Conservation (phyloP, 2,888 invertebrate species). For the Serrognathus titanus region DNA sequence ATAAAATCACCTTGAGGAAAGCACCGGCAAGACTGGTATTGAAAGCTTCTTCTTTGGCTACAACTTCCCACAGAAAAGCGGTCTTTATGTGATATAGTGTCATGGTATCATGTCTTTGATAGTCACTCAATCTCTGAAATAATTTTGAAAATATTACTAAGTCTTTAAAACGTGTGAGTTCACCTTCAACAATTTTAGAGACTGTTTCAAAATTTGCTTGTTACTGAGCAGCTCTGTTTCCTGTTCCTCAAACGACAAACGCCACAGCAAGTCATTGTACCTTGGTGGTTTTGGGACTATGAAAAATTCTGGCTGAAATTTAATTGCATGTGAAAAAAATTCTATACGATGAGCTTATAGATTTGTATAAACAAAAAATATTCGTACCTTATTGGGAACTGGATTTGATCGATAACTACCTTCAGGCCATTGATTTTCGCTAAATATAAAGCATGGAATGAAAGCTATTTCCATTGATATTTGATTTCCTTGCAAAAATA, state of each 20-base stretch:
- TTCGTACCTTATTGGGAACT: constrained; percentile 27
- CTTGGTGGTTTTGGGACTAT: constrained; percentile 55
- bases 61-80: constrained; percentile 49
- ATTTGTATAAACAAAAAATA: background rate
- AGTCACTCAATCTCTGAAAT: constrained; percentile 53
- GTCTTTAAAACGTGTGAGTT: constrained; percentile 8
- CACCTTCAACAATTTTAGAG: constrained; percentile 49
- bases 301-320: constrained; percentile 42
- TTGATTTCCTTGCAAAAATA: constrained; percentile 42
- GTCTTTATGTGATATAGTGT: constrained; percentile 59
- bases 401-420: constrained; percentile 36
- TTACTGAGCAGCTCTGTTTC: constrained; percentile 53
- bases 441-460: constrained; percentile 40
- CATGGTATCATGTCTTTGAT: constrained; percentile 46
- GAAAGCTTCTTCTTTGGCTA: constrained; percentile 27
- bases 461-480: constrained; percentile 52
- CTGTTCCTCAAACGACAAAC: constrained; percentile 57
- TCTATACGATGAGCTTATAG: no score
- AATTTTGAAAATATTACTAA: background rate
- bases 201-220: constrained; percentile 48
- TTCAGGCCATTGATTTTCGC: constrained; percentile 35
- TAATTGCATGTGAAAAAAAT: no score
- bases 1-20: constrained; percentile 35
- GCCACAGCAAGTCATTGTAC: constrained; percentile 48
- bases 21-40: constrained; percentile 30